Percentiles rank a stretch among this genome's conserved stretches.
These are phyloP conservation scores for Colaptes auratus DNA, from an alignment of 2,113 vertebrate species.

Conservation along the genomic window DNA sequence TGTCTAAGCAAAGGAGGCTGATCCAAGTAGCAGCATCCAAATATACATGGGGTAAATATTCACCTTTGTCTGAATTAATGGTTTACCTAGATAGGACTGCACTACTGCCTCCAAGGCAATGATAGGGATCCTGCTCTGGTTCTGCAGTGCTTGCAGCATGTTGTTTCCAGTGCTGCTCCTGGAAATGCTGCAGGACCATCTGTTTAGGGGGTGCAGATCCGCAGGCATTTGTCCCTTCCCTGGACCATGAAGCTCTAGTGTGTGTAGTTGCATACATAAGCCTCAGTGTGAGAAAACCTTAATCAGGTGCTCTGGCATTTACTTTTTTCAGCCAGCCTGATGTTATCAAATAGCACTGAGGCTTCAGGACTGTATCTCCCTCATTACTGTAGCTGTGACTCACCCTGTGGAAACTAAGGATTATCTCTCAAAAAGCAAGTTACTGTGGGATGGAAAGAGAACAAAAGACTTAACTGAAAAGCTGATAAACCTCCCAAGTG, in stretches of 20 bases:
- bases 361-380: neutral
- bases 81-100: neutral
- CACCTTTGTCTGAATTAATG: neutral
- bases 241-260: rapidly evolving
- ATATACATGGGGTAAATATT: too few species aligned
- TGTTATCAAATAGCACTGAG: rapidly evolving
- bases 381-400: neutral
- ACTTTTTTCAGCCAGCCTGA: neutral
- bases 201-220: neutral
- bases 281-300: rapidly evolving
- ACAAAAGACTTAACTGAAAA: neutral
- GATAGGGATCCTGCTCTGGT: neutral
- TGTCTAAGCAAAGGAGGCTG: too few species aligned
- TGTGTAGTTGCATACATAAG: neutral
- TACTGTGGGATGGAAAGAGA: neutral
- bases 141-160: neutral
- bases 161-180: neutral
- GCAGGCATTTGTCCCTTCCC: neutral
- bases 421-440: neutral
- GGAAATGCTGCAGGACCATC: neutral
- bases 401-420: neutral
- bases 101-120: neutral
- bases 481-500: neutral
- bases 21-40: too few species aligned
- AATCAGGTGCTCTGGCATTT: too few species aligned